Evolutionary conservation across 2,797 vertebrate genomes (phyloP), one percentile per base, ranked within the genome.

Genomic region (Oryzias sinensis): DNA sequence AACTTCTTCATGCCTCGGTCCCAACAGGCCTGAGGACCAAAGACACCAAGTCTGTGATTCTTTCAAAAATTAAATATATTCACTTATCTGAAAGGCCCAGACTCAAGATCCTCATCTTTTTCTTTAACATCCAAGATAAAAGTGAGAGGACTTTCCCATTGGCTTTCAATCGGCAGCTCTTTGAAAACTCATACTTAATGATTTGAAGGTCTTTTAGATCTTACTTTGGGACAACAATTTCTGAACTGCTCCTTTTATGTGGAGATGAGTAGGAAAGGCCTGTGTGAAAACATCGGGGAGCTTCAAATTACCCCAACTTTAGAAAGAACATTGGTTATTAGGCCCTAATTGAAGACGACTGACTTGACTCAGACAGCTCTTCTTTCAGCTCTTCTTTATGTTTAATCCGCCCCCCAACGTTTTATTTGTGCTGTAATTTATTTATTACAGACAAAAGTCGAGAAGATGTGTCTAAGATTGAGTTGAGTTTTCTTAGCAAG

Each of bases 31-130:
- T 55, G 68, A 91, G 88, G 90, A 93, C 91, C 90, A 91, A 92
- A 92, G 91, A 89, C 85, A 75, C 74, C 77, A 82, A 85, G 75
- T 89, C 89, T 91, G 86, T 89, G 90, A 90, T 92, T 92, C 88
- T 92, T 90, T 91, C 84, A 90, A 92, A 90, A 91, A 91, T 90
- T 89, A 90, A 91, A 92, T 89, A 91, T 91, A 90, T 91, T 92
- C 89, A 92, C 87, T 92, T 92, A 91, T 90, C 86, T 86, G 85
- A 90, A 89, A 90, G 88, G 81, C 87, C 85, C 82, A 71, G 77
- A 80, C 87, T 88, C 83, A 88, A 90, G 88, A 90, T 91, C 87
- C 83, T 87, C 85, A 82, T 89, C 86, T 90, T 88, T 90, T 89
- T 88, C 88, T 90, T 89, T 84, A 89, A 90, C 85, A 79, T 83